Percentiles rank a stretch among this genome's conserved stretches.
These are phyloP conservation scores for Clostera curtula DNA, from an alignment of 2,888 invertebrate species.

Conservation along the genomic window DNA sequence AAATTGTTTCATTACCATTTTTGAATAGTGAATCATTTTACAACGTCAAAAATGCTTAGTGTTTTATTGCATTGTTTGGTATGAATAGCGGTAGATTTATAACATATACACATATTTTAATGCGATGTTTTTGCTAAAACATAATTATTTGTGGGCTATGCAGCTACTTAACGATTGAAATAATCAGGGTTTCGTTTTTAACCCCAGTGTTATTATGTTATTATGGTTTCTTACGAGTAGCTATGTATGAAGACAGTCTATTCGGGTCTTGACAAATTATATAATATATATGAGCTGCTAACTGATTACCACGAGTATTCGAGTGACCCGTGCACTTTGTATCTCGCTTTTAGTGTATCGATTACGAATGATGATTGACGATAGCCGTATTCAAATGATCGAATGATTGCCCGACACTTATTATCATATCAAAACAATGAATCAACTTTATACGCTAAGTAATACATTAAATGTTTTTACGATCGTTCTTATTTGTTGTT, in stretches of 20 bases:
- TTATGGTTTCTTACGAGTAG: no score
- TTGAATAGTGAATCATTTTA: conserved; percentile 40
- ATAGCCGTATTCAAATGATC: conserved; percentile 19
- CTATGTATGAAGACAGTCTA: no score
- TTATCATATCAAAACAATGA: conserved; percentile 29
- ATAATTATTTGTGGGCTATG: conserved; percentile 10
- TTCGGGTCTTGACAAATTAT: no score
- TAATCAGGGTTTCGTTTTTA: no score
- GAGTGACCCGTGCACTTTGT: no score
- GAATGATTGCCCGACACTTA: conserved; percentile 19
- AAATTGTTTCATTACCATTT: conserved; percentile 38
- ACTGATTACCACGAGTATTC: no score
- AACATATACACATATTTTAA: conserved; percentile 23
- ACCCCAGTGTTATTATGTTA: no score
- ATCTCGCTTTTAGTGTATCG: conserved; percentile 15
- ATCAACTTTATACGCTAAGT: conserved; percentile 22
- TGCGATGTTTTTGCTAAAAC: conserved; percentile 21
- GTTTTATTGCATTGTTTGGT: conserved; percentile 27
- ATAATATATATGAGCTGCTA: no score
- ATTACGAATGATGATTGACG: conserved; percentile 23
- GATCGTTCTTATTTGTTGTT: conserved; percentile 21
- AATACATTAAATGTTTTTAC: conserved; percentile 23
- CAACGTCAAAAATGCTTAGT: conserved; percentile 24
- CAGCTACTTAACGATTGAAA: no score
- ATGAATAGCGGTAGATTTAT: conserved; percentile 28